Evolutionary conservation across 2,888 invertebrate genomes (phyloP), one percentile per base, ranked within the genome.

Genomic region (Camptogramma bilineatum): DNA sequence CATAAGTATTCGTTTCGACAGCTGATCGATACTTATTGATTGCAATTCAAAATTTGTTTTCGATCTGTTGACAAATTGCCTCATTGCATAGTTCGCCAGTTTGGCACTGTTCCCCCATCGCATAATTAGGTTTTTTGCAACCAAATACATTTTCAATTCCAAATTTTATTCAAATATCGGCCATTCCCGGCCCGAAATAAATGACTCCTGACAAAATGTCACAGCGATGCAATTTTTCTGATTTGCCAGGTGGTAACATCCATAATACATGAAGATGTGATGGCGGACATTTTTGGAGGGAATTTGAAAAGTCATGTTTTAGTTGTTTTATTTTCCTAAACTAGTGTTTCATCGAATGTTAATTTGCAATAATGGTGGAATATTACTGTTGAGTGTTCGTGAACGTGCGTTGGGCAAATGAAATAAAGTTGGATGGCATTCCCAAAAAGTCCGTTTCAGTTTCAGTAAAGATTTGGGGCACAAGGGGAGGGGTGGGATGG

Each of bases 201-300:
- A 92, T 90, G 82, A 80, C 81, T 79, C 62, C 83, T 91, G 92
- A 78, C 92, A 91, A 90, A 78, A 81, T 86, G 85, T 88, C 87
- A 85, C 73, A 64, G 62, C 76, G 78, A 83, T 89, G 88, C 90
- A 90, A 92, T 92, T 86, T 90, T 82, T 92, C 90, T 82, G 73
- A 76, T 73, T 72, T 81, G 84, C 92, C 91, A 92, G 92, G 88
- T 92, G 92, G 84, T 86, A 81, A 76, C 80, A 91, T 92, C 76
- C 87, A 91, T 91, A 82, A 92, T 74, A 86, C 91, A 92, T 82
- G 76, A 70, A 73, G 79, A 80, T 52, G 58, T 48, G 31, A 42
- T 39, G n/a, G 52, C n/a, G n/a, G n/a, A n/a, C n/a, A n/a, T n/a
- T n/a, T n/a, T n/a, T n/a, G n/a, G n/a, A n/a, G n/a, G n/a, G n/a